These are phyloP conservation scores for Orycteropus afer DNA, from an alignment of 2,113 vertebrate genomes.

Conservation along the genomic window DNA sequence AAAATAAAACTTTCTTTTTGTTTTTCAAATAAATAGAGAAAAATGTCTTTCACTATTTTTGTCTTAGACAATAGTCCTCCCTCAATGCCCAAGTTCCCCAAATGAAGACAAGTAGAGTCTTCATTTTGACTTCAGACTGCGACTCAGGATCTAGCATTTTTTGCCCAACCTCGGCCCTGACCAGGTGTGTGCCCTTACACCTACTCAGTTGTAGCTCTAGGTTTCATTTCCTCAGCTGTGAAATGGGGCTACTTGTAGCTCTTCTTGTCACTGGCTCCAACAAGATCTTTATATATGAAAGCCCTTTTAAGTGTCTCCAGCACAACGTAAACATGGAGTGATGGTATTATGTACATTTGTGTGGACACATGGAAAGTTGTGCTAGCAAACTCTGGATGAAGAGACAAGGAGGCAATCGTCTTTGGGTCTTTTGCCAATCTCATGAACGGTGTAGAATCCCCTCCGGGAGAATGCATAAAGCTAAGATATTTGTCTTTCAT, in stretches of 20 bases:
- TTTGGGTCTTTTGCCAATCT: neutral
- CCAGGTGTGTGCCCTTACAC: fast-evolving
- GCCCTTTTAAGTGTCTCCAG: neutral
- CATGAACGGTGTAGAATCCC: neutral
- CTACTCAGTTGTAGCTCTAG: fast-evolving
- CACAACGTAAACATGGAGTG: fast-evolving
- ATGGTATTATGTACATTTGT: fast-evolving
- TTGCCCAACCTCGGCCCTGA: fast-evolving
- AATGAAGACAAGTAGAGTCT: neutral
- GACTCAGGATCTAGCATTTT: fast-evolving
- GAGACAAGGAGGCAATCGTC: neutral
- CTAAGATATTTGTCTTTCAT: neutral
- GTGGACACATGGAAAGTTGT: fast-evolving
- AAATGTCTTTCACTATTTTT: neutral
- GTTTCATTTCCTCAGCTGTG: neutral
- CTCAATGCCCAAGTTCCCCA: fast-evolving
- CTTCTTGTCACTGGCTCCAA: neutral
- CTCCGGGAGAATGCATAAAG: neutral
- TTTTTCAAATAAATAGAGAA: neutral
- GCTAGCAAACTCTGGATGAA: neutral
- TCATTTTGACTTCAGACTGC: too few relatives aligned
- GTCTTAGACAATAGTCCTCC: neutral
- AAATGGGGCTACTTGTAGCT: neutral
- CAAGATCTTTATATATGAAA: neutral
- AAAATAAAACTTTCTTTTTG: neutral